Evolutionary conservation across 2,797 vertebrate genomes (phyloP), one percentile per base, ranked within the genome.

Genomic region (Chloroceryle inda): DNA sequence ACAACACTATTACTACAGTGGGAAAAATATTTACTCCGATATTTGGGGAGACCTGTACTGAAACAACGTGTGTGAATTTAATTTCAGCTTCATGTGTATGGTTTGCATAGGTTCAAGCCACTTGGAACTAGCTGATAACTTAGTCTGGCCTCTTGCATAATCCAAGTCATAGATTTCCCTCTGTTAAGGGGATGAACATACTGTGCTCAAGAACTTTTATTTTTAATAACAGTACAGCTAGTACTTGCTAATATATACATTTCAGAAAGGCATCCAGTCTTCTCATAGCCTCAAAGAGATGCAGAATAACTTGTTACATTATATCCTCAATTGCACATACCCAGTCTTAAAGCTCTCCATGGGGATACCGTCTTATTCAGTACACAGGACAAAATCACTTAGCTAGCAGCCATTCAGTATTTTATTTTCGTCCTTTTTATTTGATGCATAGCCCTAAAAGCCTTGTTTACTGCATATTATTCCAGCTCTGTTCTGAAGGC

Each of bases 401-500:
- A 83, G 76, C 80, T 85, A 93, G 62, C 58, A 96, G 69, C 27
- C 59, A 59, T 85, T 89, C 89, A 81, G 1, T 88, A 91, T 92
- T 94, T 96, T 66, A 71, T 81, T 87, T 94, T 95, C 15, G 11
- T 94, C 89, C 89, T 93, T 95, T 96, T 78, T 81, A 42, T 94
- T 88, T 72, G 69, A 86, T 86, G 89, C 56, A 88, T 73, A 95
- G 73, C 55, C 86, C 67, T 94, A 85, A 87, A 94, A 92, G 66
- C 62, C 91, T 91, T 96, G 87, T 96, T 96, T 94, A 92, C 68
- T 66, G 92, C 73, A 88, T 50, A 83, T 75, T 83, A 96, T 91
- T 93, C 72, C 63, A 88, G 58, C 72, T 89, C 75, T 88, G 53
- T 87, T 97, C 91, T 88, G 89, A 89, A 94, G 87, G 76, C 81